A percentile compares a stretch with the other conserved stretches of the same genome.
Evolutionary conservation across 2,797 vertebrate genomes (phyloP).

Genomic region (Spinus olivaceus): DNA sequence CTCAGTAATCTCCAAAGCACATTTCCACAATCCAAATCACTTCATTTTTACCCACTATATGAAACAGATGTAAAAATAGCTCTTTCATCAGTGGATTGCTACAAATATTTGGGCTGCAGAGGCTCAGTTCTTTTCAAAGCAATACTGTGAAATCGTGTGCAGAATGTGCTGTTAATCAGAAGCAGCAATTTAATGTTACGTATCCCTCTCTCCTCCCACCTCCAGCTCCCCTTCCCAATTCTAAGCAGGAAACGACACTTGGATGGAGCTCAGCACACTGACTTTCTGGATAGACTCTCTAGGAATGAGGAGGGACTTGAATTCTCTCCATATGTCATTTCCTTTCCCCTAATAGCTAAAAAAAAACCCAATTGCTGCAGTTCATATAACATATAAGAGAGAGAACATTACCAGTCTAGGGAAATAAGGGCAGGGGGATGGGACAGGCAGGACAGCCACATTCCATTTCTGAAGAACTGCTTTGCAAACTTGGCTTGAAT

Average conservation of each 20-base stretch:
- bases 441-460: not conserved
- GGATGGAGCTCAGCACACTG: constrained; percentile 31
- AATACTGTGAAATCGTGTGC: constrained; percentile 24
- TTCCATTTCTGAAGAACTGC: not conserved
- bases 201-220: not conserved
- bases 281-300: constrained; percentile 61
- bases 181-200: constrained; percentile 43
- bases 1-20: constrained; percentile 46
- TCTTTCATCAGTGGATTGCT: constrained; percentile 46
- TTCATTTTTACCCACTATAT: constrained; percentile 50
- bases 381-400: not conserved
- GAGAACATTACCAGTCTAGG: not conserved
- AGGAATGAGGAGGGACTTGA: constrained; percentile 67
- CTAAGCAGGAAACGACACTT: constrained; percentile 54
- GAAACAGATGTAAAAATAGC: constrained; percentile 65
- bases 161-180: constrained; percentile 55
- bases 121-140: constrained; percentile 26
- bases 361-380: not conserved
- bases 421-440: not conserved
- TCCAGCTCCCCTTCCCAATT: constrained; percentile 14
- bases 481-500: not conserved
- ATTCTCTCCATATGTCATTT: constrained; percentile 63
- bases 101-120: constrained; percentile 33
- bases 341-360: constrained; percentile 55
- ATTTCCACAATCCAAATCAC: constrained; percentile 22